Base-by-base conservation (phyloP, 2,797 vertebrate species). In the Liparis tanakae region DNA sequence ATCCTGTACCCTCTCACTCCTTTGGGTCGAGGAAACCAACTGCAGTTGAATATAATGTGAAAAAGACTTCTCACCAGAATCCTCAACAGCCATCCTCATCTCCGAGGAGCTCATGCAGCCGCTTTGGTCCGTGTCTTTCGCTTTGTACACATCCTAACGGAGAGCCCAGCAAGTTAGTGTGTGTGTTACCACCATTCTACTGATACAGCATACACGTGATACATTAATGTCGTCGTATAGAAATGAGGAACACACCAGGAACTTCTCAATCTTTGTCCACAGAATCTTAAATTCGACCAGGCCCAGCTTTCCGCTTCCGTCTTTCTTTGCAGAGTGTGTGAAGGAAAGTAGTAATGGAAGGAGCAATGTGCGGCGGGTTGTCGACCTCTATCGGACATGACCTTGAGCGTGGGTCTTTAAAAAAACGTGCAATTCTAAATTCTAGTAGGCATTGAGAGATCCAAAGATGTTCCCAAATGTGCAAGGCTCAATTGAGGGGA, bases 261-360 rank as follows among this genome's bases (percentile, higher is more conserved):
- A 96, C 60, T 92, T 95, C 65, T 96, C 94, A 81, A 97, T 96
- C 93, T 97, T 98, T 6, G 90, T 95, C 96, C 96, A 98, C 62
- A 97, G 93, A 71, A 95, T 87, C 79, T 95, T 94, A 81, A 98
- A 98, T 74, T 98, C 97, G 59, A 96, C 94, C 80, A 98, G 71
- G 5, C 96, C 96, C 76, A 98, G 89, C 82, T 96, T 97, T 18
- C 95, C 96, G 0, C 50, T 90, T 74, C 89, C 91, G 64, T 93
- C 87, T 90, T 85, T 90, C 93, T 94, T 74, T 74, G 10, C 68
- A 20, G 39, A 44, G 9, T 18, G 41, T 4, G 84, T 93, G 58
- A 92, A 88, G 80, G 83, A 82, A 30, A 55, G 6, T n/a, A 37
- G 7, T 51, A 22, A 36, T 15, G 18, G 36, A 59, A 22, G n/a